Conservation (phyloP, 1,140 invertebrate species). For the Drosophila azteca region DNA sequence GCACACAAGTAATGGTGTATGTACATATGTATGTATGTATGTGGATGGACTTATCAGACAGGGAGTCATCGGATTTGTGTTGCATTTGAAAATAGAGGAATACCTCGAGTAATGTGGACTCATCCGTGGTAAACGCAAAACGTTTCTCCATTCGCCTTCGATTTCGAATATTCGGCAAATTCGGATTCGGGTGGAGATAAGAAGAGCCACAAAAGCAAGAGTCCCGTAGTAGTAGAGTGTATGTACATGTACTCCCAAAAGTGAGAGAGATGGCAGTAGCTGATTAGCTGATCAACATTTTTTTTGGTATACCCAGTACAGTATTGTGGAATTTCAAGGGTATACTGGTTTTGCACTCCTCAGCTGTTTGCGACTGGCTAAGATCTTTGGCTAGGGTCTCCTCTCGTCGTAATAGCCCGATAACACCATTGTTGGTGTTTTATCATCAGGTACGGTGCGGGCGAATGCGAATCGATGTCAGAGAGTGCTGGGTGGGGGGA, state of each 20-base stretch:
- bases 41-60: conserved; percentile 1
- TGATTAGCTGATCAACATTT: conserved; percentile 43
- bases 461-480: too few species aligned
- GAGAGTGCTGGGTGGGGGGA: background rate
- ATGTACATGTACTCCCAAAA: too few species aligned
- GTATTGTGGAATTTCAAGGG: conserved; percentile 2
- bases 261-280: background rate
- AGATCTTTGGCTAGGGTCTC: too few species aligned
- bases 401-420: too few species aligned
- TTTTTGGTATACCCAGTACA: conserved; percentile 33
- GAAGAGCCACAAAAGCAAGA: conserved; percentile 2
- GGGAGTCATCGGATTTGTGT: conserved; percentile 12
- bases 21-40: background rate
- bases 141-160: conserved; percentile 18
- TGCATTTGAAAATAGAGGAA: too few species aligned
- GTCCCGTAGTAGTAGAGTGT: background rate
- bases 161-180: conserved; percentile 33
- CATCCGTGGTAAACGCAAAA: conserved; percentile 2
- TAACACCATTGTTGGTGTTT: too few species aligned
- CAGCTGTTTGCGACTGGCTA: too few species aligned
- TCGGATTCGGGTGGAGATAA: conserved; percentile 16
- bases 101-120: conserved; percentile 1
- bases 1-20: conserved; percentile 41
- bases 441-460: too few species aligned
- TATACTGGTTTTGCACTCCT: too few species aligned